Evolutionary conservation across 2,888 invertebrate genomes (phyloP).

Genomic region (Spicauda simplicius): DNA sequence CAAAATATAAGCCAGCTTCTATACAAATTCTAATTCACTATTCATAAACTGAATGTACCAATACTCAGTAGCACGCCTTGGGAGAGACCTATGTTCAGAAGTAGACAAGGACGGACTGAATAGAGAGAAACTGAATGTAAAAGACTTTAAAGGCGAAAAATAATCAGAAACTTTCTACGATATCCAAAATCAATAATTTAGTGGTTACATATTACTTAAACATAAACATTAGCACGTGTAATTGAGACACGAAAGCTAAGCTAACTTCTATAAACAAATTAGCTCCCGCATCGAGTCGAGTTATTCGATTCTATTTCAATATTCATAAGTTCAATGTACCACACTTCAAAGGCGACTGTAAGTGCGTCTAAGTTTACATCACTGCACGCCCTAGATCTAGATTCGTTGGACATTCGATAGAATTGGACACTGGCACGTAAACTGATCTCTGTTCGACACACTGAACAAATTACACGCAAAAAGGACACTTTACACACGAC

Average conservation of each 20-base stretch:
- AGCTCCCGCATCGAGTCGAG: background rate
- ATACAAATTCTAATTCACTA: too few species aligned
- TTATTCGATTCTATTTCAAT: slow-evolving; percentile 13
- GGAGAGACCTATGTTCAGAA: too few species aligned
- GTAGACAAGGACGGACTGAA: too few species aligned
- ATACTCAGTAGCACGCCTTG: too few species aligned
- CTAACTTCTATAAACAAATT: background rate
- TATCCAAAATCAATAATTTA: too few species aligned
- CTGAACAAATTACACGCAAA: slow-evolving; percentile 26
- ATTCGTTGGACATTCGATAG: slow-evolving; percentile 32
- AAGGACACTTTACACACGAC: slow-evolving; percentile 16
- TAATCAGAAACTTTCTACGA: too few species aligned
- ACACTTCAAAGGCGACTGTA: slow-evolving; percentile 21
- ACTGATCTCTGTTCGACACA: slow-evolving; percentile 30
- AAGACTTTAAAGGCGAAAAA: too few species aligned
- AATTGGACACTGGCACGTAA: slow-evolving; percentile 32
- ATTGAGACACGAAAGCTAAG: background rate
- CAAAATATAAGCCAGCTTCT: too few species aligned
- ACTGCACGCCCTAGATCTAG: slow-evolving; percentile 33
- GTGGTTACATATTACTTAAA: too few species aligned
- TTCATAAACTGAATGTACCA: too few species aligned
- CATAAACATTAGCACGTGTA: background rate
- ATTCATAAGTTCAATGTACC: slow-evolving; percentile 10
- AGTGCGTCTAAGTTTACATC: slow-evolving; percentile 30
- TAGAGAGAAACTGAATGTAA: too few species aligned